phyloP scores from a whole-genome alignment of 2,113 vertebrate species.

The Gallinago media region DNA sequence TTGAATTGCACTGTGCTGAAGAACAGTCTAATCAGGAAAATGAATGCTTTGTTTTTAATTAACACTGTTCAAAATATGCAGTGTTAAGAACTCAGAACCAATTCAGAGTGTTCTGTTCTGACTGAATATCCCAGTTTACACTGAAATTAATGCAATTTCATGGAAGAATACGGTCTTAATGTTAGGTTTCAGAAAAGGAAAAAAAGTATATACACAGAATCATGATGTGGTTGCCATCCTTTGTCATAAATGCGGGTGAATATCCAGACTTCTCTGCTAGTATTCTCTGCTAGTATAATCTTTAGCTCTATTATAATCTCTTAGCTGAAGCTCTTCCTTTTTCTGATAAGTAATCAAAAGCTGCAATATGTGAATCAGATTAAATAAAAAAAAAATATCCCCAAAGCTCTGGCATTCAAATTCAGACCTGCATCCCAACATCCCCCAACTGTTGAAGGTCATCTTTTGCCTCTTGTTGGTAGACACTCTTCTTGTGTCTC shows the following conservation, averaged over 20 bases:
- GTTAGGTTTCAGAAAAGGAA: background rate
- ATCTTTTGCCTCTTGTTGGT: background rate
- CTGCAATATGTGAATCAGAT: background rate
- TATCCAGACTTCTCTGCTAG: background rate
- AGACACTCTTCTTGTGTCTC: background rate
- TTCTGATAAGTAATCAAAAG: background rate
- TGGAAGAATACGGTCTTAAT: background rate
- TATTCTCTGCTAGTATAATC: background rate
- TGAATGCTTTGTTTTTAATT: background rate
- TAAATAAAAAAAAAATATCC: background rate
- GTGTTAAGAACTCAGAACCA: background rate
- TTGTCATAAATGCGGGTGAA: background rate
- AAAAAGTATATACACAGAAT: background rate
- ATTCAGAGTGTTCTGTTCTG: background rate
- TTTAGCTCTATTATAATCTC: background rate
- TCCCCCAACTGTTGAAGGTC: background rate
- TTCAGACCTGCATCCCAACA: background rate
- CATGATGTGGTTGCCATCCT: background rate
- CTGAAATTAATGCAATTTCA: background rate
- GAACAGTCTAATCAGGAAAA: background rate
- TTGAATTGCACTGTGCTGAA: background rate
- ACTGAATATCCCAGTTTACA: background rate
- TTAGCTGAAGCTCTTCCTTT: background rate
- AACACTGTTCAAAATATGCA: background rate
- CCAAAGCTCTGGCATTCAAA: background rate